A percentile compares a stretch with the other conserved stretches of the same genome.
phyloP scores from a whole-genome alignment of 2,888 invertebrate species.

The Cryptops parisi region DNA sequence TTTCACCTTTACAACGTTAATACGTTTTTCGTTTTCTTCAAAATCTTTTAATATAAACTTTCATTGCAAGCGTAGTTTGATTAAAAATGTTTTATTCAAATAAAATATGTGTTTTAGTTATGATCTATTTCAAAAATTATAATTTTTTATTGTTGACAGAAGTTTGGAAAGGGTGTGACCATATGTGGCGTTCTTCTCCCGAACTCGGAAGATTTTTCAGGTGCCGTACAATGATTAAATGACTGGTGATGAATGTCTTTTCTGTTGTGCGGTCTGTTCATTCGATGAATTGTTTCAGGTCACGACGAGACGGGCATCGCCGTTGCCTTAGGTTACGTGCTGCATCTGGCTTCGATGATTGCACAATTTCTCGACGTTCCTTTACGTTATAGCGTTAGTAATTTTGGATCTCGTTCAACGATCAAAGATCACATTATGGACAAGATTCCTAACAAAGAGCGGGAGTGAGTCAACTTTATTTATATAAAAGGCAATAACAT shows the following conservation, averaged over 20 bases:
- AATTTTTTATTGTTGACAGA: constrained; percentile 16
- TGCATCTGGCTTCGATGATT: constrained; percentile 66
- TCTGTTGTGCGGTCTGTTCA: too few species aligned
- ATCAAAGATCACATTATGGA: constrained; percentile 63
- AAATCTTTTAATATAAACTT: too few species aligned
- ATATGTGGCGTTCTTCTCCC: constrained; percentile 56
- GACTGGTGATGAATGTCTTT: too few species aligned
- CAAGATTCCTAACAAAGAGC: constrained; percentile 43
- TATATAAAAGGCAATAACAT: background rate
- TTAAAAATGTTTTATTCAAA: too few species aligned
- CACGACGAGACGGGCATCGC: constrained; percentile 53
- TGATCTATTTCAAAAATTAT: background rate
- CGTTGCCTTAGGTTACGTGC: constrained; percentile 74
- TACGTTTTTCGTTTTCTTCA: too few species aligned
- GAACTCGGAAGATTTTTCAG: constrained; percentile 46
- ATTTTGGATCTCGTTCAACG: constrained; percentile 66
- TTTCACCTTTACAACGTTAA: too few species aligned
- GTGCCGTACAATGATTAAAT: constrained; percentile 21
- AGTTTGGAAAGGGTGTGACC: constrained; percentile 42
- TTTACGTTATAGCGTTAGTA: constrained; percentile 63
- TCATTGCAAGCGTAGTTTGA: too few species aligned
- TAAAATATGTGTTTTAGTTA: too few species aligned
- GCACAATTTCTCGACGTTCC: constrained; percentile 72
- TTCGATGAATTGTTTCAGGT: constrained; percentile 35
- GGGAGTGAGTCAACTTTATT: constrained; percentile 40